Percentiles rank a stretch among this genome's conserved stretches.
phyloP scores from a whole-genome alignment of 1,140 invertebrate species.

The Calephelis nemesis region DNA sequence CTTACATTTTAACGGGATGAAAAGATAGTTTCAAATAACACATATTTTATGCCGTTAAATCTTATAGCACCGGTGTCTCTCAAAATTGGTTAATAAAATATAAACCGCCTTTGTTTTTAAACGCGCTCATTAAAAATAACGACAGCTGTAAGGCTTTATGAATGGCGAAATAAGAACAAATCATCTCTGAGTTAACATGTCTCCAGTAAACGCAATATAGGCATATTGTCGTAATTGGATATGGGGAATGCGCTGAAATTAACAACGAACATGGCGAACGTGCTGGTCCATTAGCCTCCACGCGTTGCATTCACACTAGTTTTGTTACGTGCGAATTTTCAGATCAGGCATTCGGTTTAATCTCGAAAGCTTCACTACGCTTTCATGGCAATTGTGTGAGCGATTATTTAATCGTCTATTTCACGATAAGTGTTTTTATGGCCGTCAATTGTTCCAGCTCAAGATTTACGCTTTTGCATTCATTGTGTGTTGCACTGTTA shows the following conservation, averaged over 20 bases:
- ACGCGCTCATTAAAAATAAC: too few relatives aligned
- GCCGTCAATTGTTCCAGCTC: conserved; percentile 33
- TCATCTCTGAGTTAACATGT: not conserved
- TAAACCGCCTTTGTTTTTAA: too few relatives aligned
- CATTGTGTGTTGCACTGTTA: conserved; percentile 26
- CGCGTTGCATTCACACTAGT: not conserved
- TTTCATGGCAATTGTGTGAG: conserved; percentile 49
- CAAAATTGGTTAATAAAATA: too few relatives aligned
- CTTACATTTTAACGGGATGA: too few relatives aligned
- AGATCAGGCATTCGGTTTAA: not conserved
- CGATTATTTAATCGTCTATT: conserved; percentile 45
- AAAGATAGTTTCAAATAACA: too few relatives aligned
- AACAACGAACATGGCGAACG: not conserved
- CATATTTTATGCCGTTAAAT: too few relatives aligned
- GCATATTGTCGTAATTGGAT: not conserved
- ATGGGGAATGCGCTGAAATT: not conserved
- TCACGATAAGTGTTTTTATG: conserved; percentile 41
- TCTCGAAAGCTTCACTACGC: conserved; percentile 43
- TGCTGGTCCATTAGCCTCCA: not conserved
- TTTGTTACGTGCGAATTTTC: not conserved
- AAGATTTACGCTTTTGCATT: conserved; percentile 16
- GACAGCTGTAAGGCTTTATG: too few relatives aligned
- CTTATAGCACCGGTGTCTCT: too few relatives aligned
- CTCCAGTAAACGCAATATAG: not conserved
- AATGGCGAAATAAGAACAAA: too few relatives aligned